These are phyloP conservation scores for Nephrotoma flavescens DNA, from an alignment of 2,888 invertebrate species.

Conservation along the genomic window DNA sequence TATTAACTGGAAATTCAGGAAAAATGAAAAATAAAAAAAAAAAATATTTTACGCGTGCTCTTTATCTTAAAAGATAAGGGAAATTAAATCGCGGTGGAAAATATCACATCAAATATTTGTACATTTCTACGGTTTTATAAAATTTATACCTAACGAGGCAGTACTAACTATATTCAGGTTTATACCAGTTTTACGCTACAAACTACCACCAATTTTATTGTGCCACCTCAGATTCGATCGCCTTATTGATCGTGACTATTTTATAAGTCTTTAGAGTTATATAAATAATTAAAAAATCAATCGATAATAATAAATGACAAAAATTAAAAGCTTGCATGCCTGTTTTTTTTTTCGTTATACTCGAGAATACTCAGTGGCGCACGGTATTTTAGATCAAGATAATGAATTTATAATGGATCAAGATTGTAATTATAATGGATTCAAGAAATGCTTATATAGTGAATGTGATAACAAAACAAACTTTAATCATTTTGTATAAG, in stretches of 20 bases:
- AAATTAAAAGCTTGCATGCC: neutral
- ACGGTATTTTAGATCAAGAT: neutral
- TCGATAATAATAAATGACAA: neutral
- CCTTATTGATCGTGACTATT: neutral
- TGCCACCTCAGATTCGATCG: neutral
- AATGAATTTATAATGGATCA: neutral
- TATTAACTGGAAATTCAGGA: neutral
- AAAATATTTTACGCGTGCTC: neutral
- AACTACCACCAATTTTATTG: neutral
- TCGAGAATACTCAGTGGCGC: neutral
- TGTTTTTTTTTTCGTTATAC: neutral
- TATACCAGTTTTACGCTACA: neutral
- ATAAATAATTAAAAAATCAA: neutral
- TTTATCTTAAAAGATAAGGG: neutral
- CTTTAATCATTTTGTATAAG: too few relatives aligned
- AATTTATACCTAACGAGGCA: neutral
- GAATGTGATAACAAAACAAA: neutral
- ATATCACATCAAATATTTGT: neutral
- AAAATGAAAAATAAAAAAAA: neutral
- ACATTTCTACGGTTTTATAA: neutral
- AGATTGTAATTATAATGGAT: neutral
- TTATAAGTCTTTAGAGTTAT: neutral
- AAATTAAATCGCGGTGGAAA: neutral
- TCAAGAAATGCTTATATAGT: neutral
- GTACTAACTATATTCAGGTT: neutral